phyloP scores from a whole-genome alignment of 2,888 invertebrate genomes.

The Thysanoteuthis rhombus region DNA sequence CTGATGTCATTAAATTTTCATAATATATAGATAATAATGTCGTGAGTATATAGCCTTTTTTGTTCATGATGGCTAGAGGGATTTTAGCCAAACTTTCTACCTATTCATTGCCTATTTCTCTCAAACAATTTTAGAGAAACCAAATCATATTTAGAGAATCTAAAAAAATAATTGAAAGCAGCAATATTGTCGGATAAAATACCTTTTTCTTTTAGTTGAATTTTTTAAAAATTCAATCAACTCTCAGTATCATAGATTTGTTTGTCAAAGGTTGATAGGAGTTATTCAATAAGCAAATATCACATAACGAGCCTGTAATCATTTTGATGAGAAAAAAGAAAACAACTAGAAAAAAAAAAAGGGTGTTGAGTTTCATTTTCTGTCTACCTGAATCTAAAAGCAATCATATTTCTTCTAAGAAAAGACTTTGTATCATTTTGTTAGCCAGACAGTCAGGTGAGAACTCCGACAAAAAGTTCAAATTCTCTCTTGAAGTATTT shows the following conservation, averaged over 20 bases:
- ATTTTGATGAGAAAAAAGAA: too few relatives aligned
- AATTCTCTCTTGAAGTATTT: not conserved
- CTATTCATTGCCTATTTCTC: not conserved
- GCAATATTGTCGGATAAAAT: not conserved
- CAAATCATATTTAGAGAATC: not conserved
- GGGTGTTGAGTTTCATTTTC: too few relatives aligned
- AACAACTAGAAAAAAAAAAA: too few relatives aligned
- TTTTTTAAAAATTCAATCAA: too few relatives aligned
- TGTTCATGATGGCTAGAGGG: not conserved
- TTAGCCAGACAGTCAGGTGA: not conserved
- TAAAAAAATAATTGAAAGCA: not conserved
- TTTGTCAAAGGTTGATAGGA: too few relatives aligned
- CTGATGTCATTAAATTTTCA: not conserved
- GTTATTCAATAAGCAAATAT: too few relatives aligned
- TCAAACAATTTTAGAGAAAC: not conserved
- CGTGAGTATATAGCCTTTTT: not conserved
- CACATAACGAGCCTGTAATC: too few relatives aligned
- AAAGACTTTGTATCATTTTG: not conserved
- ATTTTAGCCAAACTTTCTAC: not conserved
- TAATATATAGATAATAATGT: not conserved
- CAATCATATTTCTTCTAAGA: too few relatives aligned
- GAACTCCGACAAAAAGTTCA: not conserved
- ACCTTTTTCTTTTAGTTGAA: too few relatives aligned
- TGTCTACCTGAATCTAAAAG: too few relatives aligned
- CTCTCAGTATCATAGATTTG: too few relatives aligned